Base-by-base conservation (phyloP, 2,113 vertebrate species). In the Potamarius usumacintae region DNA sequence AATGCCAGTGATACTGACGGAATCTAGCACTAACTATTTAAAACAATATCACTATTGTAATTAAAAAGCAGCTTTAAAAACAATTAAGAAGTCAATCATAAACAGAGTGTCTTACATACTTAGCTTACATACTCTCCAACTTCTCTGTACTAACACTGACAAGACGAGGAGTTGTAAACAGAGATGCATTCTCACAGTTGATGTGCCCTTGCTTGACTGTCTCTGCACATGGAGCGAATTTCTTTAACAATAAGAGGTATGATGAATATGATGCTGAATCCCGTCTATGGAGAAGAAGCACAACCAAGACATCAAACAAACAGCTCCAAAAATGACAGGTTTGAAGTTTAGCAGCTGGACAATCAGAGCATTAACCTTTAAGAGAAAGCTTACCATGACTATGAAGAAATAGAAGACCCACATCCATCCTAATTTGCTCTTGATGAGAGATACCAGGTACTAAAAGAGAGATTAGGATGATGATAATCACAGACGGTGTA, bases 371-470 rank as follows among this genome's bases (percentile, higher is more conserved):
- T 60, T 7, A 62, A 22, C 17, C 5, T 10, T 79, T 15, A 58
- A 60, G 30, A 34, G 25, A 52, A 85, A 50, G 7, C 97, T 97
- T 94, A 99, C 98, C 98, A 99, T 99, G 88, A 98, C 87, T 71
- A 99, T 93, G 90, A 99, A 99, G 94, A 99, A 98, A 94, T 99
- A 98, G 95, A 99, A 99, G 76, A 99, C 98, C 90, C 92, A 96
- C 95, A 96, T 97, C 98, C 98, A 99, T 90, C 93, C 94, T 82
- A 99, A 92, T 86, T 94, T 96, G 90, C 96, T 97, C 92, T 99
- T 96, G 62, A 99, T 97, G 92, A 99, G 94, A 63, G 98, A 98
- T 88, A 99, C 98, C 89, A 99, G 90, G 88, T 97, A 99, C 98
- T 99, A 88, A 89, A 88, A 94, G 71, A 1, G 90, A 78, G 86